phyloP scores from a whole-genome alignment of 2,888 invertebrate species.

The Ophion costatus region DNA sequence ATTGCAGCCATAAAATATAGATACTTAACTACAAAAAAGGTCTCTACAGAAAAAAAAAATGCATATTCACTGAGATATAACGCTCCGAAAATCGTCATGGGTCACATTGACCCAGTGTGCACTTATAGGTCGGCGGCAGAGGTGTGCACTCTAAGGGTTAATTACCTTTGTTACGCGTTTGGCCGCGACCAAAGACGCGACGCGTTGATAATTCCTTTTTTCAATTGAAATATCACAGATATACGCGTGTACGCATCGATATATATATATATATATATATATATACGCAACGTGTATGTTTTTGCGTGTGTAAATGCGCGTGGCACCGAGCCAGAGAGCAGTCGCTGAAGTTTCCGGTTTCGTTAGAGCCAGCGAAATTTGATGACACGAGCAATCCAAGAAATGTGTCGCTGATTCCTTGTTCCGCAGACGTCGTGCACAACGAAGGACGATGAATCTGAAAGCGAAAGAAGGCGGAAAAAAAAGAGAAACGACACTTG shows the following conservation, averaged over 20 bases:
- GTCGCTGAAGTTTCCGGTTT: slow-evolving; percentile 42
- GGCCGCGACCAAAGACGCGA: background rate
- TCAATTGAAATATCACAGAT: background rate
- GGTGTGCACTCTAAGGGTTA: too few species aligned
- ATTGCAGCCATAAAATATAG: too few species aligned
- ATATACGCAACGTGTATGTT: background rate
- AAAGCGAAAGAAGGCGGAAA: background rate
- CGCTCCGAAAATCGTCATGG: too few species aligned
- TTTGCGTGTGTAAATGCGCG: background rate
- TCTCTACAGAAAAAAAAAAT: too few species aligned
- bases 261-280: background rate
- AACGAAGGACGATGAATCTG: background rate
- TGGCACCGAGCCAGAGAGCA: background rate
- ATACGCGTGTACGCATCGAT: background rate
- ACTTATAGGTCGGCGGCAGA: too few species aligned
- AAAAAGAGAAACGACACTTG: slow-evolving; percentile 31
- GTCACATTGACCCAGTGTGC: too few species aligned
- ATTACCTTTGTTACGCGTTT: background rate
- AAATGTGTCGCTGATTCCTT: slow-evolving; percentile 31
- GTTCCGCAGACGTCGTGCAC: slow-evolving; percentile 14
- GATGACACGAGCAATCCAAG: slow-evolving; percentile 35
- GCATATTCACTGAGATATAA: too few species aligned
- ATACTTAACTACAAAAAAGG: too few species aligned
- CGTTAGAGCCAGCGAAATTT: slow-evolving; percentile 37
- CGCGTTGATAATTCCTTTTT: background rate